Base-by-base conservation (phyloP, 2,113 vertebrate genomes). In the Cheirogaleus medius region DNA sequence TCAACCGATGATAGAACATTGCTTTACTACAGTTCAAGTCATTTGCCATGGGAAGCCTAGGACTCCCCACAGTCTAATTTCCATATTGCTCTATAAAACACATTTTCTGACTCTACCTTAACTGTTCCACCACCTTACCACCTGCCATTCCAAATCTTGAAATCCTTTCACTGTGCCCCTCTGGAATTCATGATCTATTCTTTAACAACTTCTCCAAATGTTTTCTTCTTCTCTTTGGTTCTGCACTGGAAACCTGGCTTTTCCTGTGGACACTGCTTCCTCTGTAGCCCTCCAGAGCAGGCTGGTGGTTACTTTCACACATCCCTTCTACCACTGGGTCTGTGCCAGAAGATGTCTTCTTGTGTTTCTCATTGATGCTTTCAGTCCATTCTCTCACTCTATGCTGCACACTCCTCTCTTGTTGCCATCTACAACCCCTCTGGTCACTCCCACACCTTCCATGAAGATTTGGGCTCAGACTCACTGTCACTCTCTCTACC, bases 391-490 rank as follows among this genome's bases (percentile, higher is more conserved):
- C 90, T n/a, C 37, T 27, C 56, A 39, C 56, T 52, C 12, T 23
- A 29, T 7, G 25, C 5, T 29, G 2, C 37, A 37, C 7, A 13
- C 8, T n/a, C 66, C 27, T 13, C 8, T 6, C 10, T 56, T 1
- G 1, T 3, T 13, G 25, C 34, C 9, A n/a, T 74, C 34, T 20
- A 6, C 2, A 3, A 21, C 12, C 18, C 10, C 52, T 42, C 34
- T 11, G 60, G 3, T 27, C 34, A 76, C 27, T 34, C 23, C 10
- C 1, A 21, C n/a, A 37, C 42, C 56, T 47, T 56, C 32, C 7
- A 0, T 39, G 81, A 64, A 54, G 37, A 25, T 39, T 14, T 34
- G 25, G 34, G 3, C 44, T 56, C 27, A 17, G 18, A 34, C 8
- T 95, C 25, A 64, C 68, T 27, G 3, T 69, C 3, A 17, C 69